Evolutionary conservation across 2,888 invertebrate species (phyloP).

Genomic region (Sepioteuthis lessoniana): DNA sequence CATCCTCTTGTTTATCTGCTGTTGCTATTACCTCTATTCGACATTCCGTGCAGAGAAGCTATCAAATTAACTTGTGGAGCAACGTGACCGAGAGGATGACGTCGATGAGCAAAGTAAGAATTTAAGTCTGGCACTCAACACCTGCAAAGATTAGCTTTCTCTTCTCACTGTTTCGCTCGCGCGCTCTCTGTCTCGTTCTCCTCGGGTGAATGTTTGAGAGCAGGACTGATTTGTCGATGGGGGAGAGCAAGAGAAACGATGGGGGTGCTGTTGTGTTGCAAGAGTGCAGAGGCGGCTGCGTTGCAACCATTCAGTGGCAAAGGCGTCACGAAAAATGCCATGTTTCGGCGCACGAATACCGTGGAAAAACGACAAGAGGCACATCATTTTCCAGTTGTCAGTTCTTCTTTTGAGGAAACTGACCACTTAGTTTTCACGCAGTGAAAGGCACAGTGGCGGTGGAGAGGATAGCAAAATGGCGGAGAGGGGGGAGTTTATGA

Average conservation of each 20-base stretch:
- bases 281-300: neutral
- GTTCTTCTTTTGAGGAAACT: neutral
- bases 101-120: neutral
- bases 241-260: neutral
- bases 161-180: neutral
- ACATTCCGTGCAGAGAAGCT: neutral
- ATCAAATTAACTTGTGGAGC: constrained; percentile 33
- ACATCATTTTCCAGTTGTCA: constrained; percentile 33
- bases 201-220: neutral
- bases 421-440: neutral
- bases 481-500: neutral
- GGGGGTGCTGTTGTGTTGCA: neutral
- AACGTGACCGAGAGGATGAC: neutral
- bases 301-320: neutral
- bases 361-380: neutral
- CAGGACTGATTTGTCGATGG: neutral
- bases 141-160: neutral
- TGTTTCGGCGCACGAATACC: neutral
- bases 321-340: constrained; percentile 20
- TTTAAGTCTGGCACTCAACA: neutral
- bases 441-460: neutral
- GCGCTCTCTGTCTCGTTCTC: neutral
- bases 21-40: neutral
- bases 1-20: neutral
- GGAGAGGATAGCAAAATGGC: neutral